Evolutionary conservation across 2,113 vertebrate genomes (phyloP).

Genomic region (Xiphophorus couchianus): DNA sequence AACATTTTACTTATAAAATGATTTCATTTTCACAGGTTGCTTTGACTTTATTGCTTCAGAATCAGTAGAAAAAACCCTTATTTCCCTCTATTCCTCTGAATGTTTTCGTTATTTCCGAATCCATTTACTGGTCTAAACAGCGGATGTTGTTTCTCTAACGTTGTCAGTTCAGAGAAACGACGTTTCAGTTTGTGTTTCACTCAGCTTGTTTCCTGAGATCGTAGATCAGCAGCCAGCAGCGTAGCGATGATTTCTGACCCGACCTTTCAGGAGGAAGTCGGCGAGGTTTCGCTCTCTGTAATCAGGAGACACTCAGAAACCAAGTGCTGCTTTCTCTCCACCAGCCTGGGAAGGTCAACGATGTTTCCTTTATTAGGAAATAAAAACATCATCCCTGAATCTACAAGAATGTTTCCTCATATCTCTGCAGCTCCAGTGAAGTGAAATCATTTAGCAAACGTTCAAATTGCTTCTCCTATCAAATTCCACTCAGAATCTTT

Average conservation of each 20-base stretch:
- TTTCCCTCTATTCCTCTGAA: background rate
- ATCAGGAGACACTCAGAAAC: background rate
- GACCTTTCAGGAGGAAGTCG: conserved; percentile 4
- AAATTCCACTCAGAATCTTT: background rate
- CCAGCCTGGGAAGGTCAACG: background rate
- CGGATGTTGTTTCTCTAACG: background rate
- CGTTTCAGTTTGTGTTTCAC: background rate
- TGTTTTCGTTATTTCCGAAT: background rate
- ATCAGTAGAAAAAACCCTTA: background rate
- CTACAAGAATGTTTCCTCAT: background rate
- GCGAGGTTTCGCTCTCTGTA: background rate
- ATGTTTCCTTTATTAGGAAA: background rate
- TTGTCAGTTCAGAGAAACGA: background rate
- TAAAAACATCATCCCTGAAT: background rate
- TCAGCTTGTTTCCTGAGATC: background rate
- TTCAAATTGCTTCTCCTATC: background rate
- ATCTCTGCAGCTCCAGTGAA: background rate
- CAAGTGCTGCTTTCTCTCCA: background rate
- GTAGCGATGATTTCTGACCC: background rate
- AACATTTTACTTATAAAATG: background rate
- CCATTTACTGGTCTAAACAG: background rate
- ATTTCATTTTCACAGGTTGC: background rate
- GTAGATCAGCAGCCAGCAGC: background rate
- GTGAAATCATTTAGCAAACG: background rate
- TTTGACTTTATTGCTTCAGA: background rate